Base-by-base conservation (phyloP, 2,888 invertebrate species). In the Heteromyza rotundicornis region DNA sequence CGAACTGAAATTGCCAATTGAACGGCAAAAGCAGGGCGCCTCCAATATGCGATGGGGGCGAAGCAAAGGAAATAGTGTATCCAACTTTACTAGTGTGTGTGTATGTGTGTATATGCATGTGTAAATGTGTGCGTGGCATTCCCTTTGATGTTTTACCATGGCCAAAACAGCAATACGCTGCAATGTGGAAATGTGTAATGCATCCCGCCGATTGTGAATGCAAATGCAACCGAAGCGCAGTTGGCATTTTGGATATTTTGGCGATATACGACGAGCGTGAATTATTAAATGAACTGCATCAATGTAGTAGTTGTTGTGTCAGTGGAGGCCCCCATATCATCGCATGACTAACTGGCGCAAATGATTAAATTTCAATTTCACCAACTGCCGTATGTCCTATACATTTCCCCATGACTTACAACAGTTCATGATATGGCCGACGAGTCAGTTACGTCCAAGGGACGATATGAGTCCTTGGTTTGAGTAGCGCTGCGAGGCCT, bases 1-100 rank as follows among this genome's bases (percentile, higher is more conserved):
- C 78, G 77, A 76, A 75, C 78, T 77, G 74, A 78, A 78, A 78
- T 78, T 78, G 78, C 75, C 78, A 78, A 78, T 78, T 77, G 72
- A 71, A 70, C 67, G 67, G 27, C 27, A 40, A n/a, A 7, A 40
- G 40, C 14, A 40, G 5, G 40, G 40, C 40, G 40, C 7, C 7
- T n/a, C n/a, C n/a, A n/a, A n/a, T n/a, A n/a, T 27, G 27, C 10
- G 10, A 27, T 27, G 5, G 7, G 5, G 27, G 27, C 27, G 10
- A 27, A 27, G 27, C 27, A 5, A 27, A 27, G 27, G 7, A 27
- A 27, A 27, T 7, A 27, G 10, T 7, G 10, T 27, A 10, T 27
- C 27, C 10, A 27, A 27, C 27, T 40, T 12, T n/a, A 7, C 40
- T 40, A n/a, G 14, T n/a, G 40, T 40, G 8, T 40, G n/a, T 44